Evolutionary conservation across 2,113 vertebrate species (phyloP).

Genomic region (Probosciger aterrimus): DNA sequence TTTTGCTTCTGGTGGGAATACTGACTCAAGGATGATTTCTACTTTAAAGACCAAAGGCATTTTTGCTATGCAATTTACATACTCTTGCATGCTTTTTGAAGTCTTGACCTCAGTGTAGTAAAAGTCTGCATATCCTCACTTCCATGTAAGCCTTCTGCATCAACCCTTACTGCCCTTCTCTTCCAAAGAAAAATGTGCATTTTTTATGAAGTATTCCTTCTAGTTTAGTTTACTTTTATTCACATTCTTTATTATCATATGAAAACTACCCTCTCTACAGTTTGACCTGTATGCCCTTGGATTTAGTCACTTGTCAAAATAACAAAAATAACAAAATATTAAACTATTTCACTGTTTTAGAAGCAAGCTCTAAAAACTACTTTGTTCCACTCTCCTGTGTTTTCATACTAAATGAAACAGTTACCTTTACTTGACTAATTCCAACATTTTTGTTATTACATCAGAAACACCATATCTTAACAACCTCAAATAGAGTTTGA

Average conservation of each 20-base stretch:
- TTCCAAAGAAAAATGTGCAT: background rate
- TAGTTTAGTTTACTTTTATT: background rate
- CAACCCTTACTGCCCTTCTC: background rate
- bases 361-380: background rate
- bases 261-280: background rate
- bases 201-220: background rate
- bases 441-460: background rate
- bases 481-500: background rate
- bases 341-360: background rate
- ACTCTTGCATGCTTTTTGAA: background rate
- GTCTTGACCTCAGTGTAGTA: background rate
- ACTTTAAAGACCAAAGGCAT: background rate
- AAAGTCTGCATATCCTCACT: background rate
- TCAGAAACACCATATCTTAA: constrained; percentile 13
- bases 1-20: background rate
- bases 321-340: background rate
- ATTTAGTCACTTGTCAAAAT: constrained; percentile 30
- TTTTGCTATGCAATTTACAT: background rate
- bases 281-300: background rate
- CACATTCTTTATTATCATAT: background rate
- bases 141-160: background rate
- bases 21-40: background rate
- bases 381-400: background rate
- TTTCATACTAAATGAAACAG: constrained; percentile 35
- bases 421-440: background rate